Evolutionary conservation across 2,888 invertebrate species (phyloP).

Genomic region (Piscicola geometra): DNA sequence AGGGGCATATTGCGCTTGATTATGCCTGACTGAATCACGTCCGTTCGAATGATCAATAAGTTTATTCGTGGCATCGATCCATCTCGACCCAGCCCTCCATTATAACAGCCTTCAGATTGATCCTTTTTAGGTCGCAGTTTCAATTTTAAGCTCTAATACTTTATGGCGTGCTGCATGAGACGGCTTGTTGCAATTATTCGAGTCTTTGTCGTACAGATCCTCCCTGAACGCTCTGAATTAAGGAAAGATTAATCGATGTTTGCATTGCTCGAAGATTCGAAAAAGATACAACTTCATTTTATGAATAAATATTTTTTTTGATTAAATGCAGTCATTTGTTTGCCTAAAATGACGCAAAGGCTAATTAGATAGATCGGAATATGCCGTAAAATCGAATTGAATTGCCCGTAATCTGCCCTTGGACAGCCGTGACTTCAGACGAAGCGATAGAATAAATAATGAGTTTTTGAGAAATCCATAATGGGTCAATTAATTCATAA

Average conservation of each 20-base stretch:
- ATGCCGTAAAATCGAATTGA: background rate
- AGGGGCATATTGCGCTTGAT: background rate
- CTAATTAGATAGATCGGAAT: too few relatives aligned
- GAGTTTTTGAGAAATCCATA: too few relatives aligned
- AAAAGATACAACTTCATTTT: background rate
- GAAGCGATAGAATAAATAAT: too few relatives aligned
- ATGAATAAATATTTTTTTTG: background rate
- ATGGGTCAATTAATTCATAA: background rate
- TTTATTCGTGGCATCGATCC: slow-evolving; percentile 13
- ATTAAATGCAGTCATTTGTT: background rate
- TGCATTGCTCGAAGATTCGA: background rate
- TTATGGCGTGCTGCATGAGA: too few relatives aligned
- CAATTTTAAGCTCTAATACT: background rate
- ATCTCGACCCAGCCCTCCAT: slow-evolving; percentile 5
- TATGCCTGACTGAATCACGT: background rate
- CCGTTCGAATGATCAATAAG: slow-evolving; percentile 15
- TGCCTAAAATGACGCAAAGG: too few relatives aligned
- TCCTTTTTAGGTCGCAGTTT: background rate
- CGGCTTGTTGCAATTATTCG: slow-evolving; percentile 18
- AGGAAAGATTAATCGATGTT: background rate
- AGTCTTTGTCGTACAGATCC: slow-evolving; percentile 10
- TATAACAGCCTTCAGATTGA: background rate
- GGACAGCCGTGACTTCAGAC: too few relatives aligned
- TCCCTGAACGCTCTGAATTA: slow-evolving; percentile 1
- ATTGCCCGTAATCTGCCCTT: background rate